These are phyloP conservation scores for Cacoxenus indagator DNA, from an alignment of 2,888 invertebrate genomes.

Conservation along the genomic window DNA sequence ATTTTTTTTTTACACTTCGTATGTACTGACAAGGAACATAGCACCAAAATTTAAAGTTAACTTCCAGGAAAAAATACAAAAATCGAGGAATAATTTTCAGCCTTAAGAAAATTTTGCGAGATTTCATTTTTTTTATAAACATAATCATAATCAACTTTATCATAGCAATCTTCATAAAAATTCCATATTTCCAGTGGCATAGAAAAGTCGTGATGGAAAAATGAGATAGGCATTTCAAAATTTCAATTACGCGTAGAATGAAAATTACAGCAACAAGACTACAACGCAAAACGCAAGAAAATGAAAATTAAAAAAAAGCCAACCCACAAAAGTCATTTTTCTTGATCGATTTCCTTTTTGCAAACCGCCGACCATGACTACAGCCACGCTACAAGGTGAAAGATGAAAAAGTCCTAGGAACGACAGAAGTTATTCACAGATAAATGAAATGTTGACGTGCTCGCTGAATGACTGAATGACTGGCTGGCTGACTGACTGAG, in stretches of 20 bases:
- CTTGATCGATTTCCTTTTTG: constrained; percentile 60
- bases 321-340: constrained; percentile 65
- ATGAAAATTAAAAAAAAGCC: constrained; percentile 12
- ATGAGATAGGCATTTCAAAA: constrained; percentile 65
- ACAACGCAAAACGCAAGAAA: constrained; percentile 16
- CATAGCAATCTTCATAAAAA: constrained; percentile 50
- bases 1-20: no score
- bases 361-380: neutral
- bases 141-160: neutral
- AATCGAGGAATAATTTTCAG: no score
- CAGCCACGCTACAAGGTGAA: neutral
- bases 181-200: constrained; percentile 44
- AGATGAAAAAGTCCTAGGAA: constrained; percentile 29
- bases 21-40: no score
- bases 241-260: constrained; percentile 67
- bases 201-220: constrained; percentile 33
- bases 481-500: neutral
- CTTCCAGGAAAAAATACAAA: no score
- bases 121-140: neutral
- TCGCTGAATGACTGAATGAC: no score
- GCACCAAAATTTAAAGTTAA: no score
- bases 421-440: neutral
- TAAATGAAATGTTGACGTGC: constrained; percentile 31
- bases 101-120: neutral
- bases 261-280: no score